Evolutionary conservation across 2,888 invertebrate species (phyloP).

Genomic region (Cecidostiba fungosa): DNA sequence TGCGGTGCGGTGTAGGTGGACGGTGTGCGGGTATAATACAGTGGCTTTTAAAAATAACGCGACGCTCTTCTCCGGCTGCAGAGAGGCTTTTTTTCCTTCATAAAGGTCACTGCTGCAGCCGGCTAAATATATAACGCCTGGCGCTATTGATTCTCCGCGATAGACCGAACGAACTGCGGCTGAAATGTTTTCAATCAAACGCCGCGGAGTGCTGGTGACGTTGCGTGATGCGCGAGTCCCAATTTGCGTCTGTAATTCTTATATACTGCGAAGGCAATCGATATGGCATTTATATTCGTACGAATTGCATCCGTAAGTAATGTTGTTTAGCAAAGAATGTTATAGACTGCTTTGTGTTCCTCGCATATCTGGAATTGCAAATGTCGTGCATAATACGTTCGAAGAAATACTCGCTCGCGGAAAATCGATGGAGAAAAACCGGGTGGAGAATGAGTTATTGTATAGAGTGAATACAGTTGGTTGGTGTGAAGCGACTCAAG

Average conservation of each 20-base stretch:
- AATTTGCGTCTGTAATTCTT: too few relatives aligned
- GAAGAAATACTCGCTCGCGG: neutral
- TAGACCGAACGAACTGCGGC: neutral
- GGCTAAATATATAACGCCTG: neutral
- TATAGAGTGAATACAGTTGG: too few relatives aligned
- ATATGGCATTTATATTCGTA: too few relatives aligned
- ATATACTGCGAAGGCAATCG: too few relatives aligned
- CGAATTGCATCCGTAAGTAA: too few relatives aligned
- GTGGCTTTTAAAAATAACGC: neutral
- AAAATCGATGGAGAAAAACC: neutral
- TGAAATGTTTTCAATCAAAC: neutral
- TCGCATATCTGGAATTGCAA: too few relatives aligned
- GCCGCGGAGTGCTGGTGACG: neutral
- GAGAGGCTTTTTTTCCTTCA: neutral
- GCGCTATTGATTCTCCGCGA: neutral
- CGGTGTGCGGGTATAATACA: neutral
- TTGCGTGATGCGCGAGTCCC: too few relatives aligned
- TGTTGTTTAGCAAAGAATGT: too few relatives aligned
- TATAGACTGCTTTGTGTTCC: too few relatives aligned
- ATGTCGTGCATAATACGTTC: too few relatives aligned
- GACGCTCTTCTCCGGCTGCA: neutral
- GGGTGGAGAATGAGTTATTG: neutral
- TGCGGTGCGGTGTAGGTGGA: neutral
- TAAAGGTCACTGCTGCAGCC: conserved; percentile 2
- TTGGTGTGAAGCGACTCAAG: neutral